These are phyloP conservation scores for Heliconius hortense DNA, from an alignment of 2,888 invertebrate genomes.

Conservation along the genomic window DNA sequence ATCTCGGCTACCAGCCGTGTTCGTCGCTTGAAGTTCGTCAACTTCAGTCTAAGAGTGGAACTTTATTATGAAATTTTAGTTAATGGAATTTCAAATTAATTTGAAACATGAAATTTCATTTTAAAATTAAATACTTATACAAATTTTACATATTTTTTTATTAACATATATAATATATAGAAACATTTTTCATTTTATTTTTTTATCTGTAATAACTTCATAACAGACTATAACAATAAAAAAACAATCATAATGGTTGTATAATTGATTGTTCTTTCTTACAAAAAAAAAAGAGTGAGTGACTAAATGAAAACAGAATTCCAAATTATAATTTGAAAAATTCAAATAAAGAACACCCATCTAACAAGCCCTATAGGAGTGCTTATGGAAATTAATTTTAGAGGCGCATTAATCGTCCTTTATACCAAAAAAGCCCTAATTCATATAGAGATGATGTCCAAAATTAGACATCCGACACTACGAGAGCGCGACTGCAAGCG, in stretches of 20 bases:
- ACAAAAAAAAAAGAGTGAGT: too few species aligned
- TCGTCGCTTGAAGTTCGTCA: constrained; percentile 34
- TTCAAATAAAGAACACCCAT: background rate
- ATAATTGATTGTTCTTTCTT: too few species aligned
- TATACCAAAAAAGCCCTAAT: too few species aligned
- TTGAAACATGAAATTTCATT: background rate
- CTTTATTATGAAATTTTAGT: background rate
- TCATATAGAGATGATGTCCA: background rate
- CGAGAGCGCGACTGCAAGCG: constrained; percentile 36
- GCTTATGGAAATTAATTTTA: too few species aligned
- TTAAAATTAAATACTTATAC: too few species aligned
- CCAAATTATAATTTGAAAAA: background rate
- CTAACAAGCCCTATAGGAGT: background rate
- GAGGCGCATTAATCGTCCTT: too few species aligned
- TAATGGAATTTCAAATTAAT: background rate
- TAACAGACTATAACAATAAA: background rate
- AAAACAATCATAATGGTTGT: background rate
- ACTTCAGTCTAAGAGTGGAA: constrained; percentile 1
- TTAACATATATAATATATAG: background rate
- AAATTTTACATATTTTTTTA: background rate
- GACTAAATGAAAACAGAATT: background rate
- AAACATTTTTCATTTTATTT: background rate
- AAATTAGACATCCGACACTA: background rate
- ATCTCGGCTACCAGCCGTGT: constrained; percentile 33
- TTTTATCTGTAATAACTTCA: too few species aligned